Conservation (phyloP, 2,113 vertebrate genomes). For the Mobula birostris region DNA sequence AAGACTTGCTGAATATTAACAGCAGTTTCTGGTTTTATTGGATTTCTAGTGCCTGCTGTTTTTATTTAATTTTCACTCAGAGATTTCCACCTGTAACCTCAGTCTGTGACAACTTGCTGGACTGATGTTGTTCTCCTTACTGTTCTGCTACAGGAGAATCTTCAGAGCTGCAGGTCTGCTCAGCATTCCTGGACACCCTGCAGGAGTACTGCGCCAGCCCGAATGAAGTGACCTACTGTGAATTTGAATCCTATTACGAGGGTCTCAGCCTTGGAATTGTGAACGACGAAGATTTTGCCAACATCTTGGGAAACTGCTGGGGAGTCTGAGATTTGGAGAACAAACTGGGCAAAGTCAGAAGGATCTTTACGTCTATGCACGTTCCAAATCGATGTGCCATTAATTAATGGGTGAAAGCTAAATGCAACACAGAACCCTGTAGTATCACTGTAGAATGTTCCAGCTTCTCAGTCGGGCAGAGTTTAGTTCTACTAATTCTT, state of each 20-base stretch:
- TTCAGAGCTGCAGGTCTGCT: constrained; percentile 60
- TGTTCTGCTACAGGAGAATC: constrained; percentile 52
- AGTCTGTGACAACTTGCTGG: neutral
- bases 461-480: neutral
- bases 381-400: neutral
- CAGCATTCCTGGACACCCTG: constrained; percentile 60
- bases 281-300: constrained; percentile 62
- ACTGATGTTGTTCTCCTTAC: constrained; percentile 31
- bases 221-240: constrained; percentile 60
- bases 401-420: neutral
- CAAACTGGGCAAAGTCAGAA: neutral
- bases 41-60: too few relatives aligned
- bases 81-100: too few relatives aligned
- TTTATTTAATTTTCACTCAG: too few relatives aligned
- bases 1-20: too few relatives aligned
- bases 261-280: constrained; percentile 61
- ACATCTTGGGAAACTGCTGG: constrained; percentile 60
- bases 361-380: neutral
- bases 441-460: too few relatives aligned
- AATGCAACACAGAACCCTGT: neutral
- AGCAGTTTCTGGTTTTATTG: too few relatives aligned
- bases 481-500: neutral
- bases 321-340: constrained; percentile 51
- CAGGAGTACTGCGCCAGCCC: constrained; percentile 51
- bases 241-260: constrained; percentile 76